Evolutionary conservation across 2,888 invertebrate species (phyloP).

Genomic region (Megamerina dolium): DNA sequence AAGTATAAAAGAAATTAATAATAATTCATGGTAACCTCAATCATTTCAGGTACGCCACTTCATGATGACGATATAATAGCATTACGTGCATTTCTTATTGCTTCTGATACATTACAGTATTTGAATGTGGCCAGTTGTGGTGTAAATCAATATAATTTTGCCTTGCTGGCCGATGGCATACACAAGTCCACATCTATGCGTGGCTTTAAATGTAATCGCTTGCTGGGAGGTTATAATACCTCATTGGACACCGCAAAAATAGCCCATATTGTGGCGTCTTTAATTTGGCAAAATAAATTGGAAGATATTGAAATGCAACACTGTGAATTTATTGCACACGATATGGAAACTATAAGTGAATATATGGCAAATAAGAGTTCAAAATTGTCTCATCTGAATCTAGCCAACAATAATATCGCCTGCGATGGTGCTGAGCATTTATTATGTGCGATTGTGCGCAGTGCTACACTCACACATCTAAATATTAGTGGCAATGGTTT

Average conservation of each 20-base stretch:
- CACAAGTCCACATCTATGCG: conserved; percentile 32
- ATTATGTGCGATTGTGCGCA: conserved; percentile 28
- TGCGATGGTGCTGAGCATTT: conserved; percentile 34
- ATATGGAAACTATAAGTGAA: conserved; percentile 39
- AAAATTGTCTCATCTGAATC: conserved; percentile 27
- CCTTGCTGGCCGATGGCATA: conserved; percentile 41
- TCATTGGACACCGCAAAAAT: conserved; percentile 40
- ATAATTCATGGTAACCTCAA: background rate
- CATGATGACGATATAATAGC: conserved; percentile 16
- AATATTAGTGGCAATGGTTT: conserved; percentile 37
- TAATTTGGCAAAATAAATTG: conserved; percentile 39
- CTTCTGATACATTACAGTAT: conserved; percentile 21
- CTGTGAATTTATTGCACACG: conserved; percentile 37
- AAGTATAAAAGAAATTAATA: background rate
- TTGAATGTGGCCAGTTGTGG: conserved; percentile 32
- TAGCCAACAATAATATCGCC: conserved; percentile 36
- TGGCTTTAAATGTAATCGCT: conserved; percentile 30
- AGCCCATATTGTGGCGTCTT: conserved; percentile 26
- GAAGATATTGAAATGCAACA: conserved; percentile 34
- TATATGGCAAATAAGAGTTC: conserved; percentile 25
- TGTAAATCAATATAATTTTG: conserved; percentile 39
- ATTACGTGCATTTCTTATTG: conserved; percentile 29
- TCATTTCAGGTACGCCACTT: conserved; percentile 26
- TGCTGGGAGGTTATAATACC: conserved; percentile 24
- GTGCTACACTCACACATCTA: conserved; percentile 28